A percentile compares a stretch with the other conserved stretches of the same genome.
phyloP scores from a whole-genome alignment of 2,797 vertebrate species.

The Urosaurus nigricauda region DNA sequence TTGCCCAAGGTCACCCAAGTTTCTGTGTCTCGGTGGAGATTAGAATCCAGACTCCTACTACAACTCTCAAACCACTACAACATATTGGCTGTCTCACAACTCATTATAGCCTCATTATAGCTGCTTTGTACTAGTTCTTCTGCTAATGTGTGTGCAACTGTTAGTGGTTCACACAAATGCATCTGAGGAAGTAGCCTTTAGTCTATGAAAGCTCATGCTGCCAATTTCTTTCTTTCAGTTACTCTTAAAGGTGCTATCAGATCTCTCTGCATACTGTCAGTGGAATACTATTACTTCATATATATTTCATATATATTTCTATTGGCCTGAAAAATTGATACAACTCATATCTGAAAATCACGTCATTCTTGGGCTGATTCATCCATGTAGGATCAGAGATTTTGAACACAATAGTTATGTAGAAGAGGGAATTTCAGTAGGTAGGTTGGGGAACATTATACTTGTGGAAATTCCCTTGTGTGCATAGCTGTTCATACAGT shows the following conservation, averaged over 20 bases:
- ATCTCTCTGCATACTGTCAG: not conserved
- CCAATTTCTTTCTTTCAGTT: too few relatives aligned
- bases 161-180: not conserved
- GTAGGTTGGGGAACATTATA: not conserved
- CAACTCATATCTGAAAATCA: not conserved
- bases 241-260: too few relatives aligned
- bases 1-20: too few relatives aligned
- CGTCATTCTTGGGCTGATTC: not conserved
- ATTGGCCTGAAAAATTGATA: not conserved
- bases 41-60: too few relatives aligned
- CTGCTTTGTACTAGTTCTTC: not conserved
- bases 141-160: not conserved
- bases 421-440: not conserved
- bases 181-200: too few relatives aligned
- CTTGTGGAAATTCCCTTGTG: not conserved
- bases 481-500: not conserved
- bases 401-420: not conserved
- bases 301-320: too few relatives aligned
- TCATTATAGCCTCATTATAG: not conserved
- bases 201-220: too few relatives aligned
- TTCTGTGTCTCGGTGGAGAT: too few relatives aligned
- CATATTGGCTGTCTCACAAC: not conserved
- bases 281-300: not conserved
- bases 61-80: too few relatives aligned
- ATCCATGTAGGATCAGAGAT: too few relatives aligned